Conservation (phyloP, 1,140 invertebrate genomes). For the Saccostrea echinata region DNA sequence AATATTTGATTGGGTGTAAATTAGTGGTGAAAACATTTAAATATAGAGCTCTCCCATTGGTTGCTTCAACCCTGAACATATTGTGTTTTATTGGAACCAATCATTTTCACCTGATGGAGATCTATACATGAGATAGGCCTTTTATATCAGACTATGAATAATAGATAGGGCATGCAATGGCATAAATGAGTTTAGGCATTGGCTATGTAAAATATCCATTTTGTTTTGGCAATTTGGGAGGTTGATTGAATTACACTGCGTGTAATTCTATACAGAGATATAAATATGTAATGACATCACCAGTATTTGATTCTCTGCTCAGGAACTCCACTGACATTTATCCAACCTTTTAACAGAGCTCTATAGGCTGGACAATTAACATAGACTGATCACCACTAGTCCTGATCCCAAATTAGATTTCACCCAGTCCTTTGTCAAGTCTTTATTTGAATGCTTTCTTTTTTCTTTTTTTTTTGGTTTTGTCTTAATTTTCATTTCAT, state of each 20-base stretch:
- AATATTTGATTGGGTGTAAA: no score
- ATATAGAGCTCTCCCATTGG: not conserved
- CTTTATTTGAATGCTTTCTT: not conserved
- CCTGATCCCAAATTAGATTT: not conserved
- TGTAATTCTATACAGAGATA: conserved; percentile 18
- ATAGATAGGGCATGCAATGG: conserved; percentile 33
- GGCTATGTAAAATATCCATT: conserved; percentile 19
- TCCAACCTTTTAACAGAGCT: conserved; percentile 20
- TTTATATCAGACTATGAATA: conserved; percentile 20
- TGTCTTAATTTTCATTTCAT: not conserved
- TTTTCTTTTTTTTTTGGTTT: not conserved
- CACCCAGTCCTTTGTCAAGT: not conserved
- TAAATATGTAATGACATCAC: conserved; percentile 12
- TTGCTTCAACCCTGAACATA: not conserved
- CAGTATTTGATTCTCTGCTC: not conserved
- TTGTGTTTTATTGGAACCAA: conserved; percentile 15
- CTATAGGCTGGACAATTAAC: not conserved
- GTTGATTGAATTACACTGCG: conserved; percentile 22
- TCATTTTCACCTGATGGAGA: conserved; percentile 32
- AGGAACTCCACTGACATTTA: conserved; percentile 15
- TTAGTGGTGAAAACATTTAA: not conserved
- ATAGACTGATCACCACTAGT: not conserved
- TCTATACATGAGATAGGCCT: conserved; percentile 9
- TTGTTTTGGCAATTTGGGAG: conserved; percentile 28
- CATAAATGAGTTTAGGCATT: conserved; percentile 28